Percentiles rank a stretch among this genome's conserved stretches.
Conservation (phyloP, 2,113 vertebrate genomes). For the Raja brachyura region DNA sequence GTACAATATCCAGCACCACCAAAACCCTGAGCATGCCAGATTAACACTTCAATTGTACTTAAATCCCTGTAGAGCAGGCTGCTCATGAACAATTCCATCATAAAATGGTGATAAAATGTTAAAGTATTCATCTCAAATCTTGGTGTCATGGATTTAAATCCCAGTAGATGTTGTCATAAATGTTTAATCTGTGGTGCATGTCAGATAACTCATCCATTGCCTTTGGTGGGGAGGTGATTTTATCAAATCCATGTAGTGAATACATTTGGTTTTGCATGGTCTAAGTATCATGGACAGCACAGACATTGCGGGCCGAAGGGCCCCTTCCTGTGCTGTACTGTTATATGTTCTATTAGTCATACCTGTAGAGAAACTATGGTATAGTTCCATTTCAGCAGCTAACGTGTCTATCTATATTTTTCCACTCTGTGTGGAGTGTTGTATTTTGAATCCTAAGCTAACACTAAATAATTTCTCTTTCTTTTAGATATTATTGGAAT, state of each 20-base stretch:
- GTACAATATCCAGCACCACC: no score
- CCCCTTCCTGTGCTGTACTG: no score
- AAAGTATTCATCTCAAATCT: neutral
- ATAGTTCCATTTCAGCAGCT: neutral
- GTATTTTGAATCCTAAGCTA: neutral
- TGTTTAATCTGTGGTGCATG: neutral
- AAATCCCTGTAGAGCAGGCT: no score
- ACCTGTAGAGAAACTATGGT: neutral
- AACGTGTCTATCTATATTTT: neutral
- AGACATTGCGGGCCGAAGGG: no score
- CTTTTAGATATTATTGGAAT: slow-evolving; percentile 72
- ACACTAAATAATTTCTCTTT: slow-evolving; percentile 15
- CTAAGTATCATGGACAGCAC: no score
- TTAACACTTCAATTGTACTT: no score
- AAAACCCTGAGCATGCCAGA: no score
- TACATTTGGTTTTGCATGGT: neutral
- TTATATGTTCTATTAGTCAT: neutral
- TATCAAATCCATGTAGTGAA: neutral
- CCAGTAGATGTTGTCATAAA: neutral
- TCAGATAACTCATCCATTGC: neutral
- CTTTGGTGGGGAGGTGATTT: neutral
- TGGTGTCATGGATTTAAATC: neutral
- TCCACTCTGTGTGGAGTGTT: neutral
- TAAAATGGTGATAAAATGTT: neutral
- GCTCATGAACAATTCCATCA: neutral